Conservation (phyloP, 2,888 invertebrate genomes). For the Dysmachus trigonus region DNA sequence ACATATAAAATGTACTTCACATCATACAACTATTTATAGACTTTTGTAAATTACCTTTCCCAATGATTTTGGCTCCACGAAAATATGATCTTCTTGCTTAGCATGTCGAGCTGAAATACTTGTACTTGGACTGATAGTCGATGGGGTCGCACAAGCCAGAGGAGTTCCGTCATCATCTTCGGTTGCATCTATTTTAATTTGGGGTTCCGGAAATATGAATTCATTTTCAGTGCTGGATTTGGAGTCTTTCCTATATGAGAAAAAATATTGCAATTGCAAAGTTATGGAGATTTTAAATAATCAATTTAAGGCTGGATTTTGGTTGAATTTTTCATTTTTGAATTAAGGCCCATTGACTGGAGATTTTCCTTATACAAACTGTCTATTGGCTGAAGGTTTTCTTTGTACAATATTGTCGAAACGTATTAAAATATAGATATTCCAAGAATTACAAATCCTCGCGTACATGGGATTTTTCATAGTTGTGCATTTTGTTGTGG, state of each 20-base stretch:
- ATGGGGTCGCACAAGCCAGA: conserved; percentile 60
- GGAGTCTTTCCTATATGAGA: conserved; percentile 48
- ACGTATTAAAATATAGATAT: no score
- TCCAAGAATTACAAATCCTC: no score
- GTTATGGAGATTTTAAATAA: not conserved
- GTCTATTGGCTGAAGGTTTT: no score
- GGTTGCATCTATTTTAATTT: conserved; percentile 56
- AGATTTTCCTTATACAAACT: no score
- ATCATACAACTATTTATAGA: not conserved
- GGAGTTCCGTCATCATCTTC: conserved; percentile 64
- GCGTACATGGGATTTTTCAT: no score
- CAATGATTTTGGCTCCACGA: conserved; percentile 62
- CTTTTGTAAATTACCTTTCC: conserved; percentile 58
- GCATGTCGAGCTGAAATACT: conserved; percentile 56
- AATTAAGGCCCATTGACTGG: no score
- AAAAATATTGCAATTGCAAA: not conserved
- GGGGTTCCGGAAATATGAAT: conserved; percentile 62
- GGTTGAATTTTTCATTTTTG: no score
- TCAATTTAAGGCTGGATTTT: no score
- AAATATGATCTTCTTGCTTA: conserved; percentile 56
- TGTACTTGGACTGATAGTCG: conserved; percentile 61
- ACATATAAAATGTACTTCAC: not conserved
- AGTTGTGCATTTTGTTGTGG: no score
- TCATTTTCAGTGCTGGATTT: conserved; percentile 54
- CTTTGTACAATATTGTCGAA: no score